phyloP scores from a whole-genome alignment of 2,113 vertebrate species.

The Oenanthe oenanthe region DNA sequence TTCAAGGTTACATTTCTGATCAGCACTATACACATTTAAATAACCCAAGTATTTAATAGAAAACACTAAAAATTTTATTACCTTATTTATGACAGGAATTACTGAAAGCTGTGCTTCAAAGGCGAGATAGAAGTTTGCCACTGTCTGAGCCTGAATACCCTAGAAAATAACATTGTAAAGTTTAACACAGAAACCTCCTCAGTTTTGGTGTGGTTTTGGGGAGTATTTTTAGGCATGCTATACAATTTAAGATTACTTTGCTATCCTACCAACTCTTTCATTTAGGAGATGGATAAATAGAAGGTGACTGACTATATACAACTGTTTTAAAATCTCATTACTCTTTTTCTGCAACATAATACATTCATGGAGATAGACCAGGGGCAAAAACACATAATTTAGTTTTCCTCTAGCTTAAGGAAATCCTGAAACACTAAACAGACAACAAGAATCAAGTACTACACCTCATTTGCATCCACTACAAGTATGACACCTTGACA shows the following conservation, averaged over 20 bases:
- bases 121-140: constrained; percentile 97
- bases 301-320: neutral
- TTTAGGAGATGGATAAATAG: neutral
- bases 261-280: neutral
- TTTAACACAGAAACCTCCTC: neutral
- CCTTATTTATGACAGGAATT: constrained; percentile 98
- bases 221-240: neutral
- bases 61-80: constrained; percentile 47
- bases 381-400: neutral
- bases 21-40: neutral
- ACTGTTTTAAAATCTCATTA: neutral
- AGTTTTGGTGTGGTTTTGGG: neutral
- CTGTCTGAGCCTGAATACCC: constrained; percentile 97
- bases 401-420: neutral
- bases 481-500: constrained; percentile 96
- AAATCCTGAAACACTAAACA: neutral
- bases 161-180: constrained; percentile 61
- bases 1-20: neutral
- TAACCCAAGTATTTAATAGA: neutral
- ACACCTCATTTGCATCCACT: constrained; percentile 96
- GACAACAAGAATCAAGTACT: neutral
- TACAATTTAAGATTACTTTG: neutral
- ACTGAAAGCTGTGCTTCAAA: constrained; percentile 94
- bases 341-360: neutral
- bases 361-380: neutral